A percentile compares a stretch with the other conserved stretches of the same genome.
Conservation (phyloP, 2,797 vertebrate species). For the Danionella dracula region DNA sequence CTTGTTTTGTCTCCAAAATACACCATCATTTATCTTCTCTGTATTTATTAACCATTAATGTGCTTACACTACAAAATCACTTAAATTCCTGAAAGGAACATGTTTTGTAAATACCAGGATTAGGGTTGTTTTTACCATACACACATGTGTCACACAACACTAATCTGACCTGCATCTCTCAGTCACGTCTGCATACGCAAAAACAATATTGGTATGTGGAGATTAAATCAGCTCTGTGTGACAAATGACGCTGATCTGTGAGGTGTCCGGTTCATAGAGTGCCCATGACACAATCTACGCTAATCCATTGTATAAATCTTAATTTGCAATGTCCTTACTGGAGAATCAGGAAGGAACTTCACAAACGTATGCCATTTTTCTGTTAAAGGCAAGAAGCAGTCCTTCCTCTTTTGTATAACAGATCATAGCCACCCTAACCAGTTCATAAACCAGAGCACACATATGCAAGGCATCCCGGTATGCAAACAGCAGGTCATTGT, state of each 20-base stretch:
- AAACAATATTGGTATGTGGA: neutral
- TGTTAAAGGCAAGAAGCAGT: neutral
- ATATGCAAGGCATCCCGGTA: neutral
- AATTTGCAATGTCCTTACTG: neutral
- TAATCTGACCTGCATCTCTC: neutral
- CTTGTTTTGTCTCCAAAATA: neutral
- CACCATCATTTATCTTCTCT: neutral
- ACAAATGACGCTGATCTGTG: neutral
- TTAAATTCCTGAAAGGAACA: neutral
- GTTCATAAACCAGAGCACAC: neutral
- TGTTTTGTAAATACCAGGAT: conserved; percentile 25
- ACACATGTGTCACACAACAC: conserved; percentile 10
- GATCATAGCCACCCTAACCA: neutral
- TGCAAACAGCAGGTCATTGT: neutral
- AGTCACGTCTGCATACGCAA: neutral
- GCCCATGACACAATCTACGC: neutral
- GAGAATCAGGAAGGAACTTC: neutral
- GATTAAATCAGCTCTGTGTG: neutral
- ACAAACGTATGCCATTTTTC: neutral
- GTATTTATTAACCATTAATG: too few relatives aligned
- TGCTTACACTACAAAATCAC: neutral
- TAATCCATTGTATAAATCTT: neutral
- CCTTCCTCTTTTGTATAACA: neutral
- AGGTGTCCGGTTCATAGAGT: neutral
- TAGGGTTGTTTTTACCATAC: conserved; percentile 12